Percentiles rank a stretch among this genome's conserved stretches.
These are phyloP conservation scores for Drosophila cognata DNA, from an alignment of 2,888 invertebrate species.

Conservation along the genomic window DNA sequence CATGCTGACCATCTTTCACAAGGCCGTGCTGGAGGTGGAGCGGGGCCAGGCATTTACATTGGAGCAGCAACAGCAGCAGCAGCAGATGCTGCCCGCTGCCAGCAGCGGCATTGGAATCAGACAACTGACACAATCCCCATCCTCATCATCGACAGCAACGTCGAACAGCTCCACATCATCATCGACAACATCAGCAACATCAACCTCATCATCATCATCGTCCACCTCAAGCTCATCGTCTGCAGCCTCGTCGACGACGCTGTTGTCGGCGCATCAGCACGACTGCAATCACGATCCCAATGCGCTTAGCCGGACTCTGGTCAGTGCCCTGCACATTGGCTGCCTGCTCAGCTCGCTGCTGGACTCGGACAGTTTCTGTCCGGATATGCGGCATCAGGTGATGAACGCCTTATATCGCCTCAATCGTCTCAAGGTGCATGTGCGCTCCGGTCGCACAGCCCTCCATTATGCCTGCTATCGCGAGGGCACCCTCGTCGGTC, in stretches of 20 bases:
- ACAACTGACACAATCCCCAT: conserved; percentile 49
- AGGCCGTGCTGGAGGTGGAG: conserved; percentile 92
- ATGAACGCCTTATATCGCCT: conserved; percentile 91
- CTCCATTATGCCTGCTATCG: conserved; percentile 94
- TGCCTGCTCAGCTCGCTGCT: conserved; percentile 90
- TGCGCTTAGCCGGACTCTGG: conserved; percentile 92
- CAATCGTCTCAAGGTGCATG: conserved; percentile 89
- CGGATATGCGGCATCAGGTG: conserved; percentile 87
- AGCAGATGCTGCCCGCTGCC: conserved; percentile 48
- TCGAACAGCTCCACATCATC: conserved; percentile 45
- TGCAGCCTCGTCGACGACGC: conserved; percentile 55
- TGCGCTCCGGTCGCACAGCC: conserved; percentile 89
- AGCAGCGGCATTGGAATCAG: conserved; percentile 34
- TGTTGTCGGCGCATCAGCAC: conserved; percentile 80
- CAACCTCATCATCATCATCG: conserved; percentile 13
- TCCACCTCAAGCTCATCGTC: conserved; percentile 31
- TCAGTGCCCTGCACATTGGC: conserved; percentile 93
- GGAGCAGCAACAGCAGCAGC: conserved; percentile 67
- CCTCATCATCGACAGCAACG: conserved; percentile 55
- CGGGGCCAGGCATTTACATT: conserved; percentile 83
- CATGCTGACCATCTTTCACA: conserved; percentile 92
- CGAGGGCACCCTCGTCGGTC: conserved; percentile 89
- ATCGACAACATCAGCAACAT: conserved; percentile 30
- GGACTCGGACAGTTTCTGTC: conserved; percentile 86
- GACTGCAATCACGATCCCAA: conserved; percentile 89